Evolutionary conservation across 2,888 invertebrate species (phyloP).

Genomic region (Lasioglossum vierecki): DNA sequence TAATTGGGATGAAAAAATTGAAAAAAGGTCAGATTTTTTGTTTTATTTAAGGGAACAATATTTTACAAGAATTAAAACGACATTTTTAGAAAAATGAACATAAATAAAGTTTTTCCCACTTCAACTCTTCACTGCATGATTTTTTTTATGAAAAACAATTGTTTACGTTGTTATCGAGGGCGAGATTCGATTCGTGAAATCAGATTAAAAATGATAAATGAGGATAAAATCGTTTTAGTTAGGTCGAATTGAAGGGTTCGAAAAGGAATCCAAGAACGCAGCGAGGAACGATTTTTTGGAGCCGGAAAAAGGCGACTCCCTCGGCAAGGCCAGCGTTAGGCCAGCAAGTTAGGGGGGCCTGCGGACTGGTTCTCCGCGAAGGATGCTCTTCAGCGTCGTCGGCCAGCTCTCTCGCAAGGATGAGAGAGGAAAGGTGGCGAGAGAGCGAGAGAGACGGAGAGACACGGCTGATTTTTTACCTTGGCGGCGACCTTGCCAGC

Average conservation of each 20-base stretch:
- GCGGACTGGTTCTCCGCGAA: slow-evolving; percentile 78
- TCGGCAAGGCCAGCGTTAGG: background rate
- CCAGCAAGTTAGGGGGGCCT: slow-evolving; percentile 16
- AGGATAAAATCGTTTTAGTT: background rate
- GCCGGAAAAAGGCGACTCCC: background rate
- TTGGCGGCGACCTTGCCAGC: slow-evolving; percentile 79
- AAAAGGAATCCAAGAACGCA: background rate
- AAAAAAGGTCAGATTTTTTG: too few relatives aligned
- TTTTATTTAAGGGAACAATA: too few relatives aligned
- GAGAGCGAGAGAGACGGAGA: slow-evolving; percentile 50
- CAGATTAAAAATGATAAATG: too few relatives aligned
- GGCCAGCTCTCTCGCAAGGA: slow-evolving; percentile 1
- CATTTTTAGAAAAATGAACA: too few relatives aligned
- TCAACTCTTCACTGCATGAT: too few relatives aligned
- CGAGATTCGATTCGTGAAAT: too few relatives aligned
- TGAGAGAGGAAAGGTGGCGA: slow-evolving; percentile 20
- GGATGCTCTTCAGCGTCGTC: slow-evolving; percentile 73
- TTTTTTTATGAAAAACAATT: too few relatives aligned
- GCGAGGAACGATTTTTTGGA: background rate
- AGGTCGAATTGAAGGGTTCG: too few relatives aligned
- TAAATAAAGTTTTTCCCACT: too few relatives aligned
- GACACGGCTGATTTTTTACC: slow-evolving; percentile 76
- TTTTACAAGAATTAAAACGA: too few relatives aligned
- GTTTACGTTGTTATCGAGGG: too few relatives aligned
- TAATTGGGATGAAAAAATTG: too few relatives aligned